phyloP scores from a whole-genome alignment of 1,140 invertebrate genomes.

The Adelges cooleyi region DNA sequence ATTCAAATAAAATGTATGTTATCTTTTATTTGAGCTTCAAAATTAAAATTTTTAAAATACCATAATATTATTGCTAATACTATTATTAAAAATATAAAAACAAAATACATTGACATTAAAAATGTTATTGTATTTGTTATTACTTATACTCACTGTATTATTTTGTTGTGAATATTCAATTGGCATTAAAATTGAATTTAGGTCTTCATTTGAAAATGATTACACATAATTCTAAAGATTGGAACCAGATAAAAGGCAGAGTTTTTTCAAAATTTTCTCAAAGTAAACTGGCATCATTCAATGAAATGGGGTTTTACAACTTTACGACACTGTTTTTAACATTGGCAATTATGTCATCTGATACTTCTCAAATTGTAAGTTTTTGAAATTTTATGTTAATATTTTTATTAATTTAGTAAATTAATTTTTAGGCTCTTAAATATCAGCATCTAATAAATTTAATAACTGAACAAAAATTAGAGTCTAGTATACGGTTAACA shows the following conservation, averaged over 20 bases:
- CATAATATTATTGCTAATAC: too few species aligned
- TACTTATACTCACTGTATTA: too few species aligned
- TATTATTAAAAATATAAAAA: too few species aligned
- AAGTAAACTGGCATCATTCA: conserved; percentile 14
- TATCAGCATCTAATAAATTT: conserved; percentile 17
- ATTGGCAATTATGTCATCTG: conserved; percentile 7
- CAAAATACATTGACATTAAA: too few species aligned
- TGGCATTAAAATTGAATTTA: too few species aligned
- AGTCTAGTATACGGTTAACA: neutral
- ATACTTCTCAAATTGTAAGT: conserved; percentile 19
- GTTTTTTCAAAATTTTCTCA: conserved; percentile 20
- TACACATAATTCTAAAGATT: conserved; percentile 17
- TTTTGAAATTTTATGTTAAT: neutral
- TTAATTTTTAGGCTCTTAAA: conserved; percentile 13
- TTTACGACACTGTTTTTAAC: conserved; percentile 18
- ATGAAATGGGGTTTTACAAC: conserved; percentile 21
- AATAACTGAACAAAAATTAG: conserved; percentile 18
- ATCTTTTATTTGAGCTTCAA: too few species aligned
- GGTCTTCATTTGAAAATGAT: conserved; percentile 17
- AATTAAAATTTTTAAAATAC: too few species aligned
- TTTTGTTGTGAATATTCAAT: too few species aligned
- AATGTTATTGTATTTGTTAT: too few species aligned
- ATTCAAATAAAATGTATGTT: too few species aligned
- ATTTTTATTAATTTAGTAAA: neutral
- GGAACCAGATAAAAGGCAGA: conserved; percentile 24